Evolutionary conservation across 2,888 invertebrate species (phyloP), one percentile per base, ranked within the genome.

Genomic region (Rotaria macrura): DNA sequence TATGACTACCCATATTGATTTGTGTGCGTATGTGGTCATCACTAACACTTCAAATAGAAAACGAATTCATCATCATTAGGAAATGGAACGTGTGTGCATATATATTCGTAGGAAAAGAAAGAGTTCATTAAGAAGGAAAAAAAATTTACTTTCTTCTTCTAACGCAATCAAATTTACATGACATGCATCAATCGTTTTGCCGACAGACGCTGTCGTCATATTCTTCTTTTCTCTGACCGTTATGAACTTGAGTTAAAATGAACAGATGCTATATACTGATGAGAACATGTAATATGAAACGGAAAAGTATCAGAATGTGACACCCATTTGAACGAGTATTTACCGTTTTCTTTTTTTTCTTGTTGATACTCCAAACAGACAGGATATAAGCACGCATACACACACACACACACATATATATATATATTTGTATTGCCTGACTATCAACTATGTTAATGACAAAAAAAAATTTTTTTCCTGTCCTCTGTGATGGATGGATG

Each of bases 191-290:
- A 57, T 57, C 55, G 55, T 29, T n/a, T 57, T 57, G 55, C 55
- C 55, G 55, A 57, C 55, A n/a, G 14, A 2, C 29, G 14, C 29
- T 57, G 4, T 57, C 55, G 55, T 57, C 29, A n/a, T 57, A 2
- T 29, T 57, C 6, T 29, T 29, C n/a, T 57, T 55, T 10, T 55
- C n/a, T 55, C 10, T 10, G 55, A 57, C 55, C 55, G 55, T 57
- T 57, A 57, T n/a, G 55, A 57, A 57, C 55, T 57, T n/a, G n/a
- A 57, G 55, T 57, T 57, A n/a, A 57, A n/a, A 57, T 57, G 55
- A 57, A 29, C 55, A 57, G 55, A 57, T 57, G 55, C n/a, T 57
- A 57, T 54, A 54, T 57, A 29, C n/a, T 57, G 55, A 29, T 57
- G 55, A 57, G 55, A 57, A 29, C 12, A 57, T 57, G 55, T 57